Evolutionary conservation across 2,113 vertebrate species (phyloP).

Genomic region (Xyrauchen texanus): DNA sequence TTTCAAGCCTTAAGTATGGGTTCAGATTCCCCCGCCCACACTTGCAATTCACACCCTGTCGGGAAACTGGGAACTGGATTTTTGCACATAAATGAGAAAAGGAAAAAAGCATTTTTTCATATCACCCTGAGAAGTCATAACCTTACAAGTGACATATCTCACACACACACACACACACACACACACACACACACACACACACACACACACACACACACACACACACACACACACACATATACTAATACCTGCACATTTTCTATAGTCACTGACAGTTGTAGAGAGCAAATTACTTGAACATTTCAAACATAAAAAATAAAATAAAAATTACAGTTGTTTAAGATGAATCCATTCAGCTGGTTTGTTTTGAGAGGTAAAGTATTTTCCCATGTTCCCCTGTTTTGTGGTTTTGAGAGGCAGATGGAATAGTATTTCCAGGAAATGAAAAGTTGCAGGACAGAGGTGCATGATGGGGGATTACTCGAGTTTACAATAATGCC

Average conservation of each 20-base stretch:
- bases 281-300: neutral
- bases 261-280: neutral
- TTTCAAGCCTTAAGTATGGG: too few species aligned
- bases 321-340: neutral
- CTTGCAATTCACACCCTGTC: too few species aligned
- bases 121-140: neutral
- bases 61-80: neutral
- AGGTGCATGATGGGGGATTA: slow-evolving; percentile 50
- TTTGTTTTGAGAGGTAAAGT: slow-evolving; percentile 4
- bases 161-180: too few species aligned
- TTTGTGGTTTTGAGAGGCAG: slow-evolving; percentile 38
- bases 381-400: slow-evolving; percentile 49
- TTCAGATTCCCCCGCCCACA: too few species aligned
- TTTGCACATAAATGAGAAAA: neutral
- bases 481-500: slow-evolving; percentile 13
- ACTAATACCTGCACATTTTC: slow-evolving; percentile 6
- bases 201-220: too few species aligned
- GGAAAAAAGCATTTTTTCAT: neutral
- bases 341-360: neutral
- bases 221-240: neutral
- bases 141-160: too few species aligned
- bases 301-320: neutral
- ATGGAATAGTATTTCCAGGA: slow-evolving; percentile 45
- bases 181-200: too few species aligned
- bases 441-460: slow-evolving; percentile 47